Base-by-base conservation (phyloP, 2,113 vertebrate genomes). In the Paraplagusia blochii region DNA sequence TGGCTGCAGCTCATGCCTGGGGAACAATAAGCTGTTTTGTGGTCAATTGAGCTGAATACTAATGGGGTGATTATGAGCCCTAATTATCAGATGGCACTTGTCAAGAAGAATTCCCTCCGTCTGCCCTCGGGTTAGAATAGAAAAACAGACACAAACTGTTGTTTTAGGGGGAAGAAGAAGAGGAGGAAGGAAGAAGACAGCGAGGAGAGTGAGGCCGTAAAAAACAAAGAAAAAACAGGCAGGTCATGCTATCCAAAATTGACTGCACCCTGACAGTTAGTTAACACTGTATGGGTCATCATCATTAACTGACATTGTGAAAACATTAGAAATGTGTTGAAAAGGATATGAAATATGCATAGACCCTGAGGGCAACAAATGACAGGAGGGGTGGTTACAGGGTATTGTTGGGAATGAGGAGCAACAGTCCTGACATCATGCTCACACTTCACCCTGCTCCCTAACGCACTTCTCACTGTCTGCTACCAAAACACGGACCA, bases 51-150 rank as follows among this genome's bases (percentile, higher is more conserved):
- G 76, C 83, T 85, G 85, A 71, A 89, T 88, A 85, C 80, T 83
- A 85, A 89, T 76, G 35, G 71, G 65, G 40, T 81, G 80, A 87
- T 89, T 86, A 84, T 68, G 81, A 80, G 73, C 52, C 67, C 81
- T 83, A 85, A 89, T 88, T 88, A 83, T 85, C 80, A 85, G 81
- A 87, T 81, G 80, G 68, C 71, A 77, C 81, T 83, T 84, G 84
- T 88, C 74, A 78, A 71, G 70, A 74, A 61, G 64, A 76, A 76
- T 55, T 59, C 44, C 11, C 43, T 76, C 64, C 49, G 57, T 82
- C 72, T 74, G 82, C 81, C 79, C 79, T 1, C 22, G 57, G 76
- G 80, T 82, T 77, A 3, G 4, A 81, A 84, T 82, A 79, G 80
- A 71, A 74, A 74, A 86, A 69, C 50, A 77, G 75, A 79, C 22